These are phyloP conservation scores for Hydriomena furcata DNA, from an alignment of 2,888 invertebrate genomes.

Conservation along the genomic window DNA sequence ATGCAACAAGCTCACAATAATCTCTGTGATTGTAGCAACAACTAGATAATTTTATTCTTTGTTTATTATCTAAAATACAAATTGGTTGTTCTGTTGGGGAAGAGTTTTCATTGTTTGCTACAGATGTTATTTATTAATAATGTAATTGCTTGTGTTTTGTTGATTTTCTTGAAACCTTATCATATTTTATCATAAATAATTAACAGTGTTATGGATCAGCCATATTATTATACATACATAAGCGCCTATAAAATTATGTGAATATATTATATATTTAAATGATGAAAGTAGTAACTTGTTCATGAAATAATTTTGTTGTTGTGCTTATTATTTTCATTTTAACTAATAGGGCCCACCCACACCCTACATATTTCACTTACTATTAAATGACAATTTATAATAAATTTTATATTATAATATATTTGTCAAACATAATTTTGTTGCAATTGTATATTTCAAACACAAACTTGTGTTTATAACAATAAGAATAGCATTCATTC, in stretches of 20 bases:
- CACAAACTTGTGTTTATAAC: background rate
- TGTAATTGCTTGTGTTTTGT: conserved; percentile 78
- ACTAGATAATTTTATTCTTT: conserved; percentile 77
- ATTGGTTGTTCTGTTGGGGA: conserved; percentile 73
- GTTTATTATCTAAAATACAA: conserved; percentile 70
- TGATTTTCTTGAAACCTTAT: conserved; percentile 68
- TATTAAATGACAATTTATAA: no score
- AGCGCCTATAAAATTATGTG: no score
- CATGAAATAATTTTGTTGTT: conserved; percentile 43
- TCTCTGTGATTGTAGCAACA: conserved; percentile 83
- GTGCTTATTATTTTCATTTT: conserved; percentile 48
- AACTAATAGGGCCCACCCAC: conserved; percentile 32
- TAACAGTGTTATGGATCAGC: conserved; percentile 55
- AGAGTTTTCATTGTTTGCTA: conserved; percentile 70
- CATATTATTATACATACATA: conserved; percentile 37
- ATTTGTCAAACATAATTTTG: no score
- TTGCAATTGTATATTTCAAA: background rate
- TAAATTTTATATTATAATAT: background rate
- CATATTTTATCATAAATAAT: conserved; percentile 46
- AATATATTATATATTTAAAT: no score
- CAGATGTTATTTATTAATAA: conserved; percentile 81
- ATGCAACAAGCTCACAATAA: conserved; percentile 79
- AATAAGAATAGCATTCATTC: background rate
- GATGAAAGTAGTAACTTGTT: conserved; percentile 25
- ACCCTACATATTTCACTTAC: conserved; percentile 18